These are phyloP conservation scores for Solea solea DNA, from an alignment of 2,113 vertebrate species.

Conservation along the genomic window DNA sequence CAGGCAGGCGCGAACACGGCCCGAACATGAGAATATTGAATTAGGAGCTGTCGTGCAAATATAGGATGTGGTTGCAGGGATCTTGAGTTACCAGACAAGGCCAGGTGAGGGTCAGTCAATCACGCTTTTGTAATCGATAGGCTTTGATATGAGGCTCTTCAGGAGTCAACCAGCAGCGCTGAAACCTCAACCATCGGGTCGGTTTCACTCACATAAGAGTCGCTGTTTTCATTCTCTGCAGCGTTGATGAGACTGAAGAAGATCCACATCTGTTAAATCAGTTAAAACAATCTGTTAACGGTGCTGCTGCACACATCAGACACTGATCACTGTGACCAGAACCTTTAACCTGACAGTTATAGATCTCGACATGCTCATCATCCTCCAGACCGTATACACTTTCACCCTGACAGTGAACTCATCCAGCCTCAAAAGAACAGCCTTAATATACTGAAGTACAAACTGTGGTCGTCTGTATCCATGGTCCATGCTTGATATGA, in stretches of 20 bases:
- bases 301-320: slow-evolving; percentile 58
- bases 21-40: slow-evolving; percentile 73
- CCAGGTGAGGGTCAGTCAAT: slow-evolving; percentile 51
- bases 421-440: background rate
- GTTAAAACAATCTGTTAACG: slow-evolving; percentile 78
- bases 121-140: slow-evolving; percentile 14
- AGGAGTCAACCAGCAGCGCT: background rate
- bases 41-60: slow-evolving; percentile 62
- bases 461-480: background rate
- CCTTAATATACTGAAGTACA: slow-evolving; percentile 1
- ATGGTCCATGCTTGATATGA: background rate
- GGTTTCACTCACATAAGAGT: slow-evolving; percentile 1
- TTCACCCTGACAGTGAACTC: slow-evolving; percentile 29
- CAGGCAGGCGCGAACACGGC: slow-evolving; percentile 44
- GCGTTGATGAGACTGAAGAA: slow-evolving; percentile 6
- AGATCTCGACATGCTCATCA: slow-evolving; percentile 67
- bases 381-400: slow-evolving; percentile 24
- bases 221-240: background rate
- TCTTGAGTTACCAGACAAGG: slow-evolving; percentile 41
- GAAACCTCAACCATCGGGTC: background rate
- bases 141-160: slow-evolving; percentile 8
- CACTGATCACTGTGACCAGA: slow-evolving; percentile 57
- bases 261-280: slow-evolving; percentile 65
- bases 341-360: slow-evolving; percentile 64
- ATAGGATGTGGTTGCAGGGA: slow-evolving; percentile 21